phyloP scores from a whole-genome alignment of 2,888 invertebrate genomes.

The Tyria jacobaeae region DNA sequence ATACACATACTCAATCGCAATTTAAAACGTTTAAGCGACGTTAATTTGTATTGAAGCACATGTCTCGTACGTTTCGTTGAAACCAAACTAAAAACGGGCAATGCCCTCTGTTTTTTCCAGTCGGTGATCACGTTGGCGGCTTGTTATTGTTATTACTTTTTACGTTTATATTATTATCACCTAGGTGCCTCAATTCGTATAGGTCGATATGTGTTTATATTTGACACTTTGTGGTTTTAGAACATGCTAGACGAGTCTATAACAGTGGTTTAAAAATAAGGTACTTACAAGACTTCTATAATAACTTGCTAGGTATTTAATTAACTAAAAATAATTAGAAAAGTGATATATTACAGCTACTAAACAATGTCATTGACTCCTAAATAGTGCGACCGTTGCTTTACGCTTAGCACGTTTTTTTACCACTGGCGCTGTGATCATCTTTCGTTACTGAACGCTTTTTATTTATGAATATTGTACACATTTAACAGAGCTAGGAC shows the following conservation, averaged over 20 bases:
- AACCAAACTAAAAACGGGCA: constrained; percentile 79
- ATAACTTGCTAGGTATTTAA: background rate
- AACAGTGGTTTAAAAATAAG: too few relatives aligned
- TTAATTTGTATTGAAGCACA: constrained; percentile 2
- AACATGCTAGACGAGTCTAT: too few relatives aligned
- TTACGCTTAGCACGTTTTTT: constrained; percentile 48
- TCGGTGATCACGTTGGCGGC: constrained; percentile 58
- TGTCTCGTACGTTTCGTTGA: constrained; percentile 65
- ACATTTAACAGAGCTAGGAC: background rate
- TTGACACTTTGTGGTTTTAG: too few relatives aligned
- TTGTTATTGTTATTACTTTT: constrained; percentile 36
- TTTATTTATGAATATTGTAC: background rate
- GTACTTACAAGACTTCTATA: too few relatives aligned
- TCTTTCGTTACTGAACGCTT: background rate
- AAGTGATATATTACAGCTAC: constrained; percentile 25
- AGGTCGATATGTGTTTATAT: background rate
- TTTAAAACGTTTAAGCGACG: background rate
- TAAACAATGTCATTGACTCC: constrained; percentile 65
- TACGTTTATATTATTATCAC: constrained; percentile 8
- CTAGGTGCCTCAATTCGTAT: too few relatives aligned
- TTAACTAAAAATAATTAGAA: constrained; percentile 25
- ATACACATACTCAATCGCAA: background rate
- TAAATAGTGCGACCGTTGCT: constrained; percentile 66
- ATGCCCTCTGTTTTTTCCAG: constrained; percentile 79
- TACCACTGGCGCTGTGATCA: constrained; percentile 8